Evolutionary conservation across 1,140 invertebrate genomes (phyloP).

Genomic region (Monomorium pharaonis): DNA sequence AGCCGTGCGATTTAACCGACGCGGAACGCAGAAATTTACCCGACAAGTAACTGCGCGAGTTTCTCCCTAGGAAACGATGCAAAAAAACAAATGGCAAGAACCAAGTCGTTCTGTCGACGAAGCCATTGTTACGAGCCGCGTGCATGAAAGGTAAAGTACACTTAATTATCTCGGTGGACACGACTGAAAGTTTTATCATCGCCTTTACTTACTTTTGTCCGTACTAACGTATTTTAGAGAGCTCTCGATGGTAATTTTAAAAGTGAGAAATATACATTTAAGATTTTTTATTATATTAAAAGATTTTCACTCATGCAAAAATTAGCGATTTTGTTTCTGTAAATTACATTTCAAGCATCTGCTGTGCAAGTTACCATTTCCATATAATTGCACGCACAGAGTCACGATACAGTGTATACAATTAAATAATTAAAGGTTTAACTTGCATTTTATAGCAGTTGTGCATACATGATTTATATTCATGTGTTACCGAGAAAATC

Average conservation of each 20-base stretch:
- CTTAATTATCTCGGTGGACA: conserved; percentile 67
- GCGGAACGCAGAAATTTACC: conserved; percentile 66
- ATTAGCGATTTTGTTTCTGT: background rate
- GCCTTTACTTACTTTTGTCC: conserved; percentile 7
- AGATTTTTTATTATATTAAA: background rate
- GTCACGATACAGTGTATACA: background rate
- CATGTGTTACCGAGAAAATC: background rate
- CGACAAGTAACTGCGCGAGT: background rate
- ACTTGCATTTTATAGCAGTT: background rate
- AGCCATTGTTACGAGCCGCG: conserved; percentile 65
- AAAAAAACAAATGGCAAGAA: conserved; percentile 20
- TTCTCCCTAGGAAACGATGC: conserved; percentile 46
- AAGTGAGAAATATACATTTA: background rate
- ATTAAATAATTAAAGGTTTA: background rate
- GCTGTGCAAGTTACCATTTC: background rate
- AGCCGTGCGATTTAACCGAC: conserved; percentile 58
- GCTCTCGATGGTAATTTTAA: background rate
- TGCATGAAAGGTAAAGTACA: conserved; percentile 30
- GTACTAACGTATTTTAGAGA: background rate
- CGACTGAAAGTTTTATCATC: conserved; percentile 48
- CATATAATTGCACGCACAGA: background rate
- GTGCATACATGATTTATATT: background rate
- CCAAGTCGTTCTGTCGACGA: conserved; percentile 34
- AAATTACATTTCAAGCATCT: background rate
- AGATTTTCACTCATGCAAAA: background rate